These are phyloP conservation scores for Ammodytes dubius DNA, from an alignment of 2,113 vertebrate genomes.

Conservation along the genomic window DNA sequence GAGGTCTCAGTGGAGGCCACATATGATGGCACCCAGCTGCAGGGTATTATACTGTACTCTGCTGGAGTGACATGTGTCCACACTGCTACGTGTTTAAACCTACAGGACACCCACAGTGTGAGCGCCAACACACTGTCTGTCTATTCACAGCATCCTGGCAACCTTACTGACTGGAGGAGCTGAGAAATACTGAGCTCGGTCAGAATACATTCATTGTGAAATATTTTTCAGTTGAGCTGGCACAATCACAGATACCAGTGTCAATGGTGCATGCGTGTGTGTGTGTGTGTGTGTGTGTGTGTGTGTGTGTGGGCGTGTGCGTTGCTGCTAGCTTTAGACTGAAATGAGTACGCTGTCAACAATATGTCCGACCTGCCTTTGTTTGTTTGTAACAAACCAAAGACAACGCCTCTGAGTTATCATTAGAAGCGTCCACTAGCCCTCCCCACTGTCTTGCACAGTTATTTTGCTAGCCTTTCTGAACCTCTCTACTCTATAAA, in stretches of 20 bases:
- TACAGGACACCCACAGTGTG: background rate
- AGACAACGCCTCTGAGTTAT: too few relatives aligned
- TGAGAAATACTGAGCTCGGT: background rate
- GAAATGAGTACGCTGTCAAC: too few relatives aligned
- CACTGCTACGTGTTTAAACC: background rate
- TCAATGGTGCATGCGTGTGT: constrained; percentile 2
- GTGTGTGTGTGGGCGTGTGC: background rate
- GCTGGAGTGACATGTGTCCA: background rate
- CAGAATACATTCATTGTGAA: constrained; percentile 10
- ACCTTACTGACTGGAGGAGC: background rate
- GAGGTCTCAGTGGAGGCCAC: background rate
- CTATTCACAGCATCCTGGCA: constrained; percentile 9
- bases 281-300: background rate
- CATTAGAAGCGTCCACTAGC: background rate
- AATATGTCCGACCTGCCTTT: too few relatives aligned
- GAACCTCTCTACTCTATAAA: constrained; percentile 2
- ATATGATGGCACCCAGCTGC: background rate
- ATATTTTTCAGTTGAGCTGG: constrained; percentile 8
- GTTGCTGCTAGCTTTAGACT: too few relatives aligned
- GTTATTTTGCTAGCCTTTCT: constrained; percentile 21
- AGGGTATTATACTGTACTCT: background rate
- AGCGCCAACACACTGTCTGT: background rate
- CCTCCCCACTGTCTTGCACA: background rate
- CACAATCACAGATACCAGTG: background rate
- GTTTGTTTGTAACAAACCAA: too few relatives aligned